A percentile compares a stretch with the other conserved stretches of the same genome.
These are phyloP conservation scores for Sebastes itinus DNA, from an alignment of 2,797 vertebrate species.

Conservation along the genomic window DNA sequence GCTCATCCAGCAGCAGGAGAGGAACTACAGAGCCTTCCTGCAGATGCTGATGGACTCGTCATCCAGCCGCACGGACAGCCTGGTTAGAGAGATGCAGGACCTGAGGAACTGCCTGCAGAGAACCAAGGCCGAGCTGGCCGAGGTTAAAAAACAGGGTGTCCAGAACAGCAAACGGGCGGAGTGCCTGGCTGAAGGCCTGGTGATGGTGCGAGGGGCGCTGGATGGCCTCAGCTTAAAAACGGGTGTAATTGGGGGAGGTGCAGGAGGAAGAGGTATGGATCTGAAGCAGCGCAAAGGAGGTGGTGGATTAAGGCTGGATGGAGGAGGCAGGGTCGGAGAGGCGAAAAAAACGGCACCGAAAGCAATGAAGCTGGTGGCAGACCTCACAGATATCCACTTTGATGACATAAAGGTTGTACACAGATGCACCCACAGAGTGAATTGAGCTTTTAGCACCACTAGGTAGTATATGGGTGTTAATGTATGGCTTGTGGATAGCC, in stretches of 20 bases:
- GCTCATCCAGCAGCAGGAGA: conserved; percentile 81
- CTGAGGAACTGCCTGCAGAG: conserved; percentile 71
- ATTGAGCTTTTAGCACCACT: neutral
- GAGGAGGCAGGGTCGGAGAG: conserved; percentile 47
- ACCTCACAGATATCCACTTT: conserved; percentile 80
- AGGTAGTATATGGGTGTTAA: neutral
- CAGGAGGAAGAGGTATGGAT: conserved; percentile 37
- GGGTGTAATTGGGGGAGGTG: neutral
- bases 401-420: conserved; percentile 76
- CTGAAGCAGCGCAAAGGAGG: conserved; percentile 52
- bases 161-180: conserved; percentile 69
- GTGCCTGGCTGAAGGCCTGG: conserved; percentile 74
- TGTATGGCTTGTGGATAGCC: neutral
- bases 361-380: conserved; percentile 78
- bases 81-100: conserved; percentile 80
- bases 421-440: neutral
- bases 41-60: conserved; percentile 79
- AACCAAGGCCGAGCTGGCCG: conserved; percentile 65
- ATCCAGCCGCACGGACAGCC: conserved; percentile 71
- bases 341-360: conserved; percentile 69
- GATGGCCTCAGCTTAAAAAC: conserved; percentile 62
- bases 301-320: conserved; percentile 58
- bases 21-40: conserved; percentile 77
- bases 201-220: conserved; percentile 67
- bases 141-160: conserved; percentile 68